Evolutionary conservation across 2,797 vertebrate species (phyloP), one percentile per base, ranked within the genome.

Genomic region (Propithecus deckenii): DNA sequence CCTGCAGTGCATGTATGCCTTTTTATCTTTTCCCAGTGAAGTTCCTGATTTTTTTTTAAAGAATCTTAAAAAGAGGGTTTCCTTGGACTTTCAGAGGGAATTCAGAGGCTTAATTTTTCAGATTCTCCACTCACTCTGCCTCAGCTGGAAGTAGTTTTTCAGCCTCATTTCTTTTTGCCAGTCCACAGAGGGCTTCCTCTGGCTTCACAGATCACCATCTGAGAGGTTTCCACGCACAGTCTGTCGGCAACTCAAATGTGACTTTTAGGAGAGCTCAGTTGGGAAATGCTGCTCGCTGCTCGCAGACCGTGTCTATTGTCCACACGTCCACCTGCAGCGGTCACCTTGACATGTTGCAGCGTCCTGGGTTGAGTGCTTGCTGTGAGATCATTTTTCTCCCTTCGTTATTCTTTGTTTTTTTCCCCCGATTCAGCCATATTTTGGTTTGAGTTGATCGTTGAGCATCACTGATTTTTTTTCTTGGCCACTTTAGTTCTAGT

Each of bases 71-170:
- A 92, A 85, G 76, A 61, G 55, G 32, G 1, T 78, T 91, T 86
- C n/a, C 57, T 86, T 81, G 23, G 28, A 67, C 74, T 61, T 89
- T 80, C 52, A 48, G n/a, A 86, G 43, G 67, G 32, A 93, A 94
- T 69, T 86, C 20, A 35, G 86, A 76, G 38, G 67, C 93, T 92
- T 80, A 75, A 72, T 92, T 84, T 94, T 93, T 95, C 84, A 97
- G 78, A 74, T 35, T 81, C 41, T 93, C 57, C 28, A 4, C n/a
- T 93, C 30, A 30, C 14, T 75, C 28, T 87, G 52, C 41, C 12
- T 92, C 80, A 86, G 46, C 52, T 61, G 46, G 38, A n/a, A 67
- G 59, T 22, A 22, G 43, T 38, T 81, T 87, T 55, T 35, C 72
- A 79, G 52, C 20, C 75, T 20, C 11, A 35, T 93, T 96, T 85